phyloP scores from a whole-genome alignment of 2,888 invertebrate species.

The Dynastes grantii region DNA sequence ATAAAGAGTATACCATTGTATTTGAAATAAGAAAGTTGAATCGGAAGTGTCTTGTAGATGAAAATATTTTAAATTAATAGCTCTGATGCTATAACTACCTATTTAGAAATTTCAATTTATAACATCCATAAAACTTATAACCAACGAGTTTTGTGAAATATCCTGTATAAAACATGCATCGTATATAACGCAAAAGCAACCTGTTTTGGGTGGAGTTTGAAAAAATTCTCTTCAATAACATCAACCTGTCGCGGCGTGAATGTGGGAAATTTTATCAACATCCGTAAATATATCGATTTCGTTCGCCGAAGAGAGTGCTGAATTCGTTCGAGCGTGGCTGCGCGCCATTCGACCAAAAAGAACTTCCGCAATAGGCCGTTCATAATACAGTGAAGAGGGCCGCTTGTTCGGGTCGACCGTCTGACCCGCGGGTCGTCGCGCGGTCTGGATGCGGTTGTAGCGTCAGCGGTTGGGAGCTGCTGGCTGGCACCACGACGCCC shows the following conservation, averaged over 20 bases:
- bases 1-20: no score
- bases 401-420: neutral
- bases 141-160: no score
- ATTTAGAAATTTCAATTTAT: no score
- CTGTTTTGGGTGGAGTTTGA: neutral
- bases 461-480: constrained; percentile 59
- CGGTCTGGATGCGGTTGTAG: constrained; percentile 58
- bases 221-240: neutral
- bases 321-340: neutral
- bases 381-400: constrained; percentile 1
- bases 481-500: constrained; percentile 45
- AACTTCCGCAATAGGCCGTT: constrained; percentile 20
- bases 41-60: no score
- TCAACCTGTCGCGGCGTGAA: neutral
- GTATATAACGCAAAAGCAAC: neutral
- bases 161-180: no score
- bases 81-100: no score
- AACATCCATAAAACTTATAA: no score
- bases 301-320: neutral
- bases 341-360: constrained; percentile 24
- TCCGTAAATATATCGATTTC: constrained; percentile 17
- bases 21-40: no score
- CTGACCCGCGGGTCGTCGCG: constrained; percentile 26
- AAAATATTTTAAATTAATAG: no score
- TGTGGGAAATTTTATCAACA: constrained; percentile 19